Percentiles rank a stretch among this genome's conserved stretches.
phyloP scores from a whole-genome alignment of 1,140 invertebrate species.

The Orius insidiosus region DNA sequence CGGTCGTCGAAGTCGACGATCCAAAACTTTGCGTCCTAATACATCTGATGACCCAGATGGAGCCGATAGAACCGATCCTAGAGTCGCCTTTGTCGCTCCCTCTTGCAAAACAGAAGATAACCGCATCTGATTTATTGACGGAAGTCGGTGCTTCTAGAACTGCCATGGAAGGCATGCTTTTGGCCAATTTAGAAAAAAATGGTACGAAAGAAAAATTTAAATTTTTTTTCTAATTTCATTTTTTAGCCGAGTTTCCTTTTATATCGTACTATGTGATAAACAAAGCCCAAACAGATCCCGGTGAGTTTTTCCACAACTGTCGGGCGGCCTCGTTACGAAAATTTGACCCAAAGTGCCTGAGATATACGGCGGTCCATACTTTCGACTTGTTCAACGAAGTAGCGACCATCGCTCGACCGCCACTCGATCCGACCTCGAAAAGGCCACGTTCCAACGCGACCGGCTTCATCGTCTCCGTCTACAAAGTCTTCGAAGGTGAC shows the following conservation, averaged over 20 bases:
- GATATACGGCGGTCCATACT: conserved; percentile 67
- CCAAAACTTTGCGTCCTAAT: conserved; percentile 71
- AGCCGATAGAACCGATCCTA: conserved; percentile 61
- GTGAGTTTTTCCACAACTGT: conserved; percentile 65
- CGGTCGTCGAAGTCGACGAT: conserved; percentile 64
- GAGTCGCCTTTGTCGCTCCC: conserved; percentile 65
- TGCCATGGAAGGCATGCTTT: conserved; percentile 57
- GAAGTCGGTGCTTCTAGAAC: conserved; percentile 53
- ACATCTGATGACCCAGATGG: conserved; percentile 72
- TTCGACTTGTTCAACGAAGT: conserved; percentile 75
- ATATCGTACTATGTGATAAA: conserved; percentile 82
- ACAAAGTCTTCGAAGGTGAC: conserved; percentile 86
- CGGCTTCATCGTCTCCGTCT: conserved; percentile 81
- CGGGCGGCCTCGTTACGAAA: conserved; percentile 59
- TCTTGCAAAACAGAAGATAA: conserved; percentile 52
- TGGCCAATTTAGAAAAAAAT: conserved; percentile 75
- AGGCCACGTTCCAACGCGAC: conserved; percentile 58
- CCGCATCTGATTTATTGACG: conserved; percentile 55
- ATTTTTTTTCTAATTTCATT: conserved; percentile 15
- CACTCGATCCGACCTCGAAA: conserved; percentile 53
- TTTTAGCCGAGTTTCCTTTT: conserved; percentile 72
- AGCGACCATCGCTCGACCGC: conserved; percentile 73
- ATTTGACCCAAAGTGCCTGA: conserved; percentile 61
- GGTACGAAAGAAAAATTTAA: conserved; percentile 31
- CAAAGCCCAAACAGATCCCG: conserved; percentile 62